phyloP scores from a whole-genome alignment of 2,797 vertebrate species.

The Craterocephalus amniculus region DNA sequence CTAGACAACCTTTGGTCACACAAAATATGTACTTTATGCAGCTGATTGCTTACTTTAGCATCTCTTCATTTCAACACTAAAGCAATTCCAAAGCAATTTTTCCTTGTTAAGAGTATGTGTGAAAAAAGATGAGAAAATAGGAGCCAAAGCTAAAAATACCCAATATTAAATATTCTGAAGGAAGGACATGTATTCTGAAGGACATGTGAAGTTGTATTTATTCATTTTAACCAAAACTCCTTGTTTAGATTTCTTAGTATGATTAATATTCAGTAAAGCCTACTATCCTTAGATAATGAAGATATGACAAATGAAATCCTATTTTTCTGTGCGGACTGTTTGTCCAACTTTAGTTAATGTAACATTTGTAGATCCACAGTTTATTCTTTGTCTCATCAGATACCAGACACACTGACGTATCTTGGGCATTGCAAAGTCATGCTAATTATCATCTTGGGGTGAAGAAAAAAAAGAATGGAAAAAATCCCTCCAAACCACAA shows the following conservation, averaged over 20 bases:
- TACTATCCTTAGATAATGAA: not conserved
- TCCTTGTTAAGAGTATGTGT: not conserved
- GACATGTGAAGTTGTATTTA: no score
- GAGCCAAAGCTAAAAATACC: not conserved
- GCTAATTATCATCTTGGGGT: conserved; percentile 15
- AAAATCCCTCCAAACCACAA: not conserved
- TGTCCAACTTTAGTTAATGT: conserved; percentile 5
- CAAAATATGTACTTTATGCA: not conserved
- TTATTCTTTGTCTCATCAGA: conserved; percentile 18
- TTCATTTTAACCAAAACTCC: no score
- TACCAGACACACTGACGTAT: conserved; percentile 14
- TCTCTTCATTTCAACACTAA: not conserved
- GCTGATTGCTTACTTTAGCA: not conserved
- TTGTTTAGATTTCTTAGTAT: not conserved
- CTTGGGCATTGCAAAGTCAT: conserved; percentile 23
- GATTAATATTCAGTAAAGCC: not conserved
- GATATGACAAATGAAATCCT: not conserved
- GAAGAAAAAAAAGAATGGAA: not conserved
- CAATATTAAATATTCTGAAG: not conserved
- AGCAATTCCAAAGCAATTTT: not conserved
- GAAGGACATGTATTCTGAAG: no score
- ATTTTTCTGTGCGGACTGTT: not conserved
- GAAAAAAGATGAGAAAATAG: not conserved
- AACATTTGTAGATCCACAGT: not conserved
- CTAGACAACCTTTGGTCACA: not conserved